phyloP scores from a whole-genome alignment of 2,888 invertebrate genomes.

The Drosophila pseudotalamancana region DNA sequence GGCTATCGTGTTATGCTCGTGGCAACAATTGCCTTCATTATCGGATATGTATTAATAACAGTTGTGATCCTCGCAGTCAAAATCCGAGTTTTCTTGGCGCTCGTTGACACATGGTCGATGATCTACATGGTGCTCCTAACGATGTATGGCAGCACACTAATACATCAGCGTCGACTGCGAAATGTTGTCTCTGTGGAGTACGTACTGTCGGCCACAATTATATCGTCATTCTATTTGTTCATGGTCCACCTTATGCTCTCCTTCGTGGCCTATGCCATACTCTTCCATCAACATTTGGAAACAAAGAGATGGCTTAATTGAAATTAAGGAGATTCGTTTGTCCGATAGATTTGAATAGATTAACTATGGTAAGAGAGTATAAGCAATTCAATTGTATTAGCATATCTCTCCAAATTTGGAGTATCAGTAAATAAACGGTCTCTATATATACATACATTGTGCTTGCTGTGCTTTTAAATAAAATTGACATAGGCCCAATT shows the following conservation, averaged over 20 bases:
- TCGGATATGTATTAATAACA: conserved; percentile 13
- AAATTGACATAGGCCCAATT: not conserved
- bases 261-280: not conserved
- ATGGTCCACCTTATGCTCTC: conserved; percentile 8
- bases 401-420: no score
- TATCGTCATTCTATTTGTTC: conserved; percentile 32
- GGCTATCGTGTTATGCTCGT: conserved; percentile 15
- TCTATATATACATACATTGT: no score
- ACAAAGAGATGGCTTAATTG: no score
- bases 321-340: no score
- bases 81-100: not conserved
- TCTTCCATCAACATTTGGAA: no score
- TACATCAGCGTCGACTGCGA: conserved; percentile 37
- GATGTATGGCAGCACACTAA: conserved; percentile 32
- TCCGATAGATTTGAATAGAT: no score
- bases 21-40: conserved; percentile 9
- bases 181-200: conserved; percentile 6
- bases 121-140: conserved; percentile 4
- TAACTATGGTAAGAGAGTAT: no score
- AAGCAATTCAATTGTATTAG: no score
- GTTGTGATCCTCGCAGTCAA: not conserved
- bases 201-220: conserved; percentile 40
- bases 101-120: conserved; percentile 15
- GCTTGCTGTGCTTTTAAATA: no score
- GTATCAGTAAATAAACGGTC: not conserved